Base-by-base conservation (phyloP, 37 sponge, comb jelly and placozoan species). In the Halisarca cf. caerulea region DNA sequence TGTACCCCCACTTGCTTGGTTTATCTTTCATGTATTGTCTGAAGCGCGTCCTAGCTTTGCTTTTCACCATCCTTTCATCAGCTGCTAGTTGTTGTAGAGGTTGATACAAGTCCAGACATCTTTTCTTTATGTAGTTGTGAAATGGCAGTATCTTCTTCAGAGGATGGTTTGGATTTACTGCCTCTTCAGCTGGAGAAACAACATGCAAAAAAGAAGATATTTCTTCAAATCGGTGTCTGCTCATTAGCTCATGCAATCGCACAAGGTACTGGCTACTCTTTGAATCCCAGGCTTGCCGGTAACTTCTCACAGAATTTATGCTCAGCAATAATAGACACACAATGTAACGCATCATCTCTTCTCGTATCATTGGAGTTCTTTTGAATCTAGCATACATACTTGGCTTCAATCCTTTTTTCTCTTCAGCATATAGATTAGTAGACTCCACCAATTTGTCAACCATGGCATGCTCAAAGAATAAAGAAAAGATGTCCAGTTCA, bases 41-140 rank as follows among this genome's bases (percentile, higher is more conserved):
- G 57, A 84, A 72, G n/a, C 15, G 75, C 17, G 30, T 21, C 2
- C 85, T 53, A 2, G 60, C 77, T 72, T 84, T 84, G 35, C 59
- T 74, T 54, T 53, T 74, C 1, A 84, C 57, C 86, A 84, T 85
- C 57, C 85, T 34, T 58, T 85, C 85, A 75, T 85, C 85, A 58
- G 75, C 42, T 25, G 71, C 58, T 5, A 85, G 8, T 4, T 39
- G 3, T 21, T 74, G 42, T 20, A 28, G 27, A 36, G 79, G 79
- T 34, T 18, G 74, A 32, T 85, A 85, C n/a, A 21, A 6, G 5
- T 55, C 41, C 5, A 21, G 28, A 9, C 71, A 66, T 85, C 55
- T 30, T 37, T 35, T 8, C 24, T 75, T 28, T 8, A 85, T 55
- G 44, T 35, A 11, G 3, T 75, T 24, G 32, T 60, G 74, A 9